These are phyloP conservation scores for Poeciliopsis gracilis DNA, from an alignment of 2,797 vertebrate species.

Conservation along the genomic window DNA sequence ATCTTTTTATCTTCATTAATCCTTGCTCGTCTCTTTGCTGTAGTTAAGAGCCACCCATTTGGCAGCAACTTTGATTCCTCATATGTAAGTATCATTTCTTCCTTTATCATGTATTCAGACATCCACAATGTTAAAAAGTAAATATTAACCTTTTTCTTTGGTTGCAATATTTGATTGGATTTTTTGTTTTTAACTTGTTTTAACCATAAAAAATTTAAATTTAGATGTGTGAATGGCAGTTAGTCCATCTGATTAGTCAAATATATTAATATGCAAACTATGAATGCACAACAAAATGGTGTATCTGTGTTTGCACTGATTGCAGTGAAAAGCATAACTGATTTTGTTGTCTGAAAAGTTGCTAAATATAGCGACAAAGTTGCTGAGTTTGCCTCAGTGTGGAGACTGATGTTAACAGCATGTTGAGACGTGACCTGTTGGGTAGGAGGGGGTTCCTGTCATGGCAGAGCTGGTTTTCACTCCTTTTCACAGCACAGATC, in stretches of 20 bases:
- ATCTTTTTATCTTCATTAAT: background rate
- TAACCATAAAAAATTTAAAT: background rate
- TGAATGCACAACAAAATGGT: background rate
- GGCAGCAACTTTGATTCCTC: conserved; percentile 78
- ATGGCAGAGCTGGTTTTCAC: too few species aligned
- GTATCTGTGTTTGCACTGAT: too few species aligned
- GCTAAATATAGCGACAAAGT: too few species aligned
- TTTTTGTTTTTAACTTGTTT: background rate
- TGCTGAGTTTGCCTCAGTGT: too few species aligned
- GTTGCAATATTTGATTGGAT: background rate
- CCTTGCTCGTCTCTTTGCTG: background rate
- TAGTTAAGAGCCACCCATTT: conserved; percentile 86
- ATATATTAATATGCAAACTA: background rate
- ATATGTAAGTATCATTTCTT: conserved; percentile 83
- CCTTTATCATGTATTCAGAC: background rate
- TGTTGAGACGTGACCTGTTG: too few species aligned
- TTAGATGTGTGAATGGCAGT: background rate
- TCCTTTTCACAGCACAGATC: too few species aligned
- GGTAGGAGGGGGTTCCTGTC: too few species aligned
- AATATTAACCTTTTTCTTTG: background rate
- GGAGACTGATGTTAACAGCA: too few species aligned
- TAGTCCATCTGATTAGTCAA: background rate
- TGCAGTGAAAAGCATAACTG: too few species aligned
- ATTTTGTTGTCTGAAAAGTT: too few species aligned
- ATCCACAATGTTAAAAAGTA: background rate